Evolutionary conservation across 92 coral and sea anemone species (phyloP).

Genomic region (Montipora capitata): DNA sequence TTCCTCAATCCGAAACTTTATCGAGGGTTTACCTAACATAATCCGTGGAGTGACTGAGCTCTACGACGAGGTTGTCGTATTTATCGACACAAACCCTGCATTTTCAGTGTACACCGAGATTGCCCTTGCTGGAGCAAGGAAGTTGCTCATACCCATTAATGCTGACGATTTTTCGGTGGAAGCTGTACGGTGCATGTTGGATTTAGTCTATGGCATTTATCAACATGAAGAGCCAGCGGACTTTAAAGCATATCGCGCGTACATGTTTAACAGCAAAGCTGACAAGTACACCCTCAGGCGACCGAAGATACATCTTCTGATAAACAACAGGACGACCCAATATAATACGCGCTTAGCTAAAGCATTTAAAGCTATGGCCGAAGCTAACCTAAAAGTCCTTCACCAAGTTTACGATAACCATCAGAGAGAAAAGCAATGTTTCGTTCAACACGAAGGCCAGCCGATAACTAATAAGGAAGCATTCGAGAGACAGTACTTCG

Average conservation of each 20-base stretch:
- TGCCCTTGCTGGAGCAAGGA: constrained; percentile 33
- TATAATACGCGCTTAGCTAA: background rate
- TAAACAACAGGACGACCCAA: constrained; percentile 27
- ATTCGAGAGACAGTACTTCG: background rate
- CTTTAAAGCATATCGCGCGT: background rate
- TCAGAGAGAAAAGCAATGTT: background rate
- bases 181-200: constrained; percentile 29
- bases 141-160: constrained; percentile 34
- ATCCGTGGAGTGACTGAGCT: background rate
- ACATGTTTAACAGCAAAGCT: constrained; percentile 19
- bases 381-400: background rate
- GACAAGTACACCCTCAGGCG: background rate
- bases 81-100: constrained; percentile 44
- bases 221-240: background rate
- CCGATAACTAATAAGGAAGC: background rate
- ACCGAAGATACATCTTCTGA: constrained; percentile 32
- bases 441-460: background rate
- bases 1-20: background rate
- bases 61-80: constrained; percentile 21
- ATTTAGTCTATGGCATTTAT: constrained; percentile 24
- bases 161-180: constrained; percentile 29
- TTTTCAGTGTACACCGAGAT: constrained; percentile 41
- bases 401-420: background rate
- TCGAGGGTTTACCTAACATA: constrained; percentile 6
- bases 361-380: constrained; percentile 1